These are phyloP conservation scores for Euura lappo DNA, from an alignment of 1,140 invertebrate genomes.

Conservation along the genomic window DNA sequence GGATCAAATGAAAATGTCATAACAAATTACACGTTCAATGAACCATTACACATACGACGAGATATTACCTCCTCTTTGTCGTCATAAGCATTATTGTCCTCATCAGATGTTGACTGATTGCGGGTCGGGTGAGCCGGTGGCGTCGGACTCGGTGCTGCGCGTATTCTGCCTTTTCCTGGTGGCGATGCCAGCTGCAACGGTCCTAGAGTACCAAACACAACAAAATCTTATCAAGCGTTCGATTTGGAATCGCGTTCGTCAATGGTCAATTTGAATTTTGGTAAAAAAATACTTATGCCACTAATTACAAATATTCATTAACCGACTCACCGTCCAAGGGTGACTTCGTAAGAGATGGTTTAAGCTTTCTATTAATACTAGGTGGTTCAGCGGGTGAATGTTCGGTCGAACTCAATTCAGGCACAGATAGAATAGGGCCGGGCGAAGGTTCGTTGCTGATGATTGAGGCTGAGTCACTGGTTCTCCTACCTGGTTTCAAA, in stretches of 20 bases:
- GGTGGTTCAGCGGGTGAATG: slow-evolving; percentile 58
- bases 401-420: slow-evolving; percentile 49
- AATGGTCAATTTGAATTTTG: background rate
- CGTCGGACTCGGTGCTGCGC: slow-evolving; percentile 63
- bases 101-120: slow-evolving; percentile 53
- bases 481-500: slow-evolving; percentile 75
- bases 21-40: slow-evolving; percentile 6
- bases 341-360: slow-evolving; percentile 55
- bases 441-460: slow-evolving; percentile 57
- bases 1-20: slow-evolving; percentile 22
- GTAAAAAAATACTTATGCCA: background rate
- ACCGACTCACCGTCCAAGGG: slow-evolving; percentile 42
- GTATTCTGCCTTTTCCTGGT: slow-evolving; percentile 53
- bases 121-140: slow-evolving; percentile 45
- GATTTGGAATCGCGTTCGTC: background rate
- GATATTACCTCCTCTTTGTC: slow-evolving; percentile 49
- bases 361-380: slow-evolving; percentile 64
- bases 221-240: background rate
- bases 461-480: slow-evolving; percentile 64
- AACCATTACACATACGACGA: background rate
- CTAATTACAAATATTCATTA: too few species aligned
- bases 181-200: slow-evolving; percentile 54
- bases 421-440: slow-evolving; percentile 36
- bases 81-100: slow-evolving; percentile 52
- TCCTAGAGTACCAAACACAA: slow-evolving; percentile 27